These are phyloP conservation scores for Platerodrilus igneus DNA, from an alignment of 2,888 invertebrate genomes.

Conservation along the genomic window DNA sequence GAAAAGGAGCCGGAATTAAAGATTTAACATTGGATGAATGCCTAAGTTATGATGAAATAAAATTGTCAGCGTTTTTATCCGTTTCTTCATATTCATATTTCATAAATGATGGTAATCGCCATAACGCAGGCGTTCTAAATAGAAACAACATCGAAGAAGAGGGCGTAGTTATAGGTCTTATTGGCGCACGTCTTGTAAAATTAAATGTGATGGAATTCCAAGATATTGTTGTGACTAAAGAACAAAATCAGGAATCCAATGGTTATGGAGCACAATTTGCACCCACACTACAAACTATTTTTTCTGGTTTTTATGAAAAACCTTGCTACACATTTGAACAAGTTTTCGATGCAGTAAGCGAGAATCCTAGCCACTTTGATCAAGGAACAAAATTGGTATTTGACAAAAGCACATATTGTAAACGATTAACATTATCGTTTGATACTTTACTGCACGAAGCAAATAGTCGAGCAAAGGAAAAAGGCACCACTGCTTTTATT, in stretches of 20 bases:
- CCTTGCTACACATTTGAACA: conserved; percentile 17
- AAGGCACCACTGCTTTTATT: conserved; percentile 54
- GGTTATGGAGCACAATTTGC: conserved; percentile 54
- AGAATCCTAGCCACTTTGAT: conserved; percentile 20
- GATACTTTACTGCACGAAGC: conserved; percentile 62
- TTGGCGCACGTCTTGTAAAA: conserved; percentile 55
- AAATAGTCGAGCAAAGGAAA: conserved; percentile 51
- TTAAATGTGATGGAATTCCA: conserved; percentile 57
- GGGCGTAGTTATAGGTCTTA: conserved; percentile 51
- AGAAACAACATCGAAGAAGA: conserved; percentile 45
- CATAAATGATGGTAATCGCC: conserved; percentile 56
- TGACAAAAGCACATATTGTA: conserved; percentile 44
- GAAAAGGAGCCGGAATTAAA: conserved; percentile 51
- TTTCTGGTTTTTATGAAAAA: conserved; percentile 30
- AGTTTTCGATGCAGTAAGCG: background rate
- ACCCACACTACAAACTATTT: conserved; percentile 37
- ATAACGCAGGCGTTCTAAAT: conserved; percentile 51
- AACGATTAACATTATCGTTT: conserved; percentile 54
- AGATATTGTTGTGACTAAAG: conserved; percentile 54
- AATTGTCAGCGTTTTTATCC: conserved; percentile 56
- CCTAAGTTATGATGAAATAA: conserved; percentile 62
- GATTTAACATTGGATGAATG: conserved; percentile 53
- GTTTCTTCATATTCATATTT: conserved; percentile 57
- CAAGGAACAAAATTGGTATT: conserved; percentile 36
- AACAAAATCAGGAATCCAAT: conserved; percentile 50